phyloP scores from a whole-genome alignment of 2,888 invertebrate species.

The Microchrysa polita region DNA sequence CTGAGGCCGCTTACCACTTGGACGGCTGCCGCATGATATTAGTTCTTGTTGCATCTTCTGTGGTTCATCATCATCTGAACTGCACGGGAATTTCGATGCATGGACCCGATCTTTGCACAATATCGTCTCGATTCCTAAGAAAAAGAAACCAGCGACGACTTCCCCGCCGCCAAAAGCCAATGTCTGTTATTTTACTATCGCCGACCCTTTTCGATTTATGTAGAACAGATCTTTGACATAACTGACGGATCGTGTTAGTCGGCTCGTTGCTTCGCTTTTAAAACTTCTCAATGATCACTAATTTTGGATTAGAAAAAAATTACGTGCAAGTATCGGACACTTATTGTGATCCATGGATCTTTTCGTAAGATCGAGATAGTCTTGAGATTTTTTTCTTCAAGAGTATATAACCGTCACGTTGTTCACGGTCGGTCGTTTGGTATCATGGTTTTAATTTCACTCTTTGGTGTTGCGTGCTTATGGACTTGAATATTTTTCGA shows the following conservation, averaged over 20 bases:
- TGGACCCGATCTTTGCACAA: no score
- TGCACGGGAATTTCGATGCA: no score
- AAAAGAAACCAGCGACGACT: background rate
- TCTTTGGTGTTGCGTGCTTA: no score
- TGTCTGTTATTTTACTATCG: no score
- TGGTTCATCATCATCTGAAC: background rate
- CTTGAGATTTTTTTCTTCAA: constrained; percentile 29
- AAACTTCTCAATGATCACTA: constrained; percentile 35
- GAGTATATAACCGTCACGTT: background rate
- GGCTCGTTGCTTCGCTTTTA: constrained; percentile 16
- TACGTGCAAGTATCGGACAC: constrained; percentile 28
- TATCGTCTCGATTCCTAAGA: no score
- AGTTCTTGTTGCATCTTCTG: background rate
- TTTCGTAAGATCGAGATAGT: no score
- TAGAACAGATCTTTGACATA: constrained; percentile 35
- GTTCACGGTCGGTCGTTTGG: no score
- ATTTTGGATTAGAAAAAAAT: constrained; percentile 37
- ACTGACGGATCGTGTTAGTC: no score
- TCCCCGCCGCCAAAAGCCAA: background rate
- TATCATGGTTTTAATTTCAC: no score
- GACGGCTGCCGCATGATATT: constrained; percentile 22
- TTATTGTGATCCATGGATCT: constrained; percentile 28
- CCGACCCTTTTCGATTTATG: background rate
- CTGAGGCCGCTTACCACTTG: constrained; percentile 33
- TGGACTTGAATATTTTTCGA: no score